phyloP scores from a whole-genome alignment of 1,140 invertebrate species.

The Hylaeus volcanicus region DNA sequence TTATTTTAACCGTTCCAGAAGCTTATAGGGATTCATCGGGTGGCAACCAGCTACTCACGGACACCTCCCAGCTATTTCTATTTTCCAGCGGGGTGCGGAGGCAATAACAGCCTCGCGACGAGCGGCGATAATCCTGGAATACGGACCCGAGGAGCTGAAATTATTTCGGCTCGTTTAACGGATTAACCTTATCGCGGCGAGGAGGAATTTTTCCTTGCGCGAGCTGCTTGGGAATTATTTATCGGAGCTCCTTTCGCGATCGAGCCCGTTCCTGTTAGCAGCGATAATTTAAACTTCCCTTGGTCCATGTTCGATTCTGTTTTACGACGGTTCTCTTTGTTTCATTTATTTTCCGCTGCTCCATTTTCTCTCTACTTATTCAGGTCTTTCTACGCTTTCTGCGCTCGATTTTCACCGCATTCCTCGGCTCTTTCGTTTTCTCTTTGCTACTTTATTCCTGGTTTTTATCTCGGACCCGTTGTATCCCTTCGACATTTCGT shows the following conservation, averaged over 20 bases:
- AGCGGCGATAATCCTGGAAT: neutral
- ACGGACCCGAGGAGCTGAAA: neutral
- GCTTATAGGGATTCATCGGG: neutral
- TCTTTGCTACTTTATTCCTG: no score
- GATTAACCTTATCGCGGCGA: neutral
- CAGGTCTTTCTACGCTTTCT: neutral
- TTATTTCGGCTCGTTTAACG: conserved; percentile 1
- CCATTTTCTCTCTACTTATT: neutral
- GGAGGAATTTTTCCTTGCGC: neutral
- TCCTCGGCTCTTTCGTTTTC: no score
- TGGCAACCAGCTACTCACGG: neutral
- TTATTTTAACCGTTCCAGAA: no score
- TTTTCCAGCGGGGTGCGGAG: neutral
- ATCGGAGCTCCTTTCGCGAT: neutral
- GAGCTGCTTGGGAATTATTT: neutral
- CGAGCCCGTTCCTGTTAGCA: neutral
- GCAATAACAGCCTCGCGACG: neutral
- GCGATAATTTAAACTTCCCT: no score
- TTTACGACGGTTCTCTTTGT: no score
- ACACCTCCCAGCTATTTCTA: neutral
- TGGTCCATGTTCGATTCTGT: no score
- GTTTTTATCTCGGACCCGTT: no score
- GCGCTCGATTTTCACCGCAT: no score
- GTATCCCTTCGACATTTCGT: no score
- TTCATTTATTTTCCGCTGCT: neutral